Conservation (phyloP, 2,113 vertebrate species). For the Nyctibius bracteatus region DNA sequence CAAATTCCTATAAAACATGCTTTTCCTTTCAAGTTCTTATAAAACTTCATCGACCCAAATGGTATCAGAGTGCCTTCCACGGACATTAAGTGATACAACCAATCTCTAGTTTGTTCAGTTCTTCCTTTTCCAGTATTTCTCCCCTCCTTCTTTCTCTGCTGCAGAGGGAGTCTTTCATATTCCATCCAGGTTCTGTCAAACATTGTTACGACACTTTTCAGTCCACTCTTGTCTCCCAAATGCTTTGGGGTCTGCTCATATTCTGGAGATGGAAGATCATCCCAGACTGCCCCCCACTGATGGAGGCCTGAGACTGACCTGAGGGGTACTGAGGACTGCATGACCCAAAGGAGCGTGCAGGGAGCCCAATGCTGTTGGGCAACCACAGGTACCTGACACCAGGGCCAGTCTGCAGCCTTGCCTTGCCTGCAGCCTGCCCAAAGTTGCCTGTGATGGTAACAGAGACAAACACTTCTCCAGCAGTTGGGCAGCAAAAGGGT, state of each 20-base stretch:
- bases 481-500: neutral
- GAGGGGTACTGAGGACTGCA: neutral
- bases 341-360: neutral
- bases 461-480: neutral
- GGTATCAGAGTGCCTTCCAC: neutral
- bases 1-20: neutral
- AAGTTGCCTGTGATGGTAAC: neutral
- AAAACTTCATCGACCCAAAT: neutral
- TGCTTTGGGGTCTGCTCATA: neutral
- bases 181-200: neutral
- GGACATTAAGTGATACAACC: neutral
- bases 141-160: neutral
- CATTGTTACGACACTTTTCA: neutral
- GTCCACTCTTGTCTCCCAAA: neutral
- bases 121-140: neutral
- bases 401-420: neutral
- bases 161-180: neutral
- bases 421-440: neutral
- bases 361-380: neutral
- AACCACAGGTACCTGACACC: neutral
- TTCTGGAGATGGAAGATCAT: neutral
- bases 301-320: neutral
- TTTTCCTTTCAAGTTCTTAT: neutral
- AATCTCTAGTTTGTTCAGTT: neutral
- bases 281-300: neutral